phyloP scores from a whole-genome alignment of 2,113 vertebrate genomes.

The Lepus americanus region DNA sequence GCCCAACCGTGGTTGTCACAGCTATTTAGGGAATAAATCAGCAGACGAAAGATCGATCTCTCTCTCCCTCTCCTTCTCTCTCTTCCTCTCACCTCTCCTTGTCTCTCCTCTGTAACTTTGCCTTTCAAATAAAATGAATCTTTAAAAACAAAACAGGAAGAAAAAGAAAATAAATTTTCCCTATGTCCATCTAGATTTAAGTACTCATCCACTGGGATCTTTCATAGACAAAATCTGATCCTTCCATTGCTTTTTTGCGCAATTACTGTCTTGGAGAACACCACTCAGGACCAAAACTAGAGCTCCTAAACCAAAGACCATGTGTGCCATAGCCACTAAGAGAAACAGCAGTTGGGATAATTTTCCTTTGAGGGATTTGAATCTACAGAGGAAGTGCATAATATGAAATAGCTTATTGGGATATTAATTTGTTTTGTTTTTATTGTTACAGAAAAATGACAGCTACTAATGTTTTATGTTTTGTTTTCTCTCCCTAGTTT shows the following conservation, averaged over 20 bases:
- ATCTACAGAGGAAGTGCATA: conserved; percentile 21
- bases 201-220: not conserved
- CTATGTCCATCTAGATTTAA: not conserved
- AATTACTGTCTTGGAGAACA: not conserved
- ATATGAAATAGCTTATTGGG: not conserved
- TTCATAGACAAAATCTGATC: not conserved
- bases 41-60: no score
- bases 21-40: no score
- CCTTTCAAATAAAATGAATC: no score
- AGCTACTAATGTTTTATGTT: not conserved
- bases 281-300: not conserved
- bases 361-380: not conserved
- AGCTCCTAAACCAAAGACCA: not conserved
- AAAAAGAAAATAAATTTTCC: not conserved
- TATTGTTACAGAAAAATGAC: conserved; percentile 2
- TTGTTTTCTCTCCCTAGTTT: conserved; percentile 7
- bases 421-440: conserved; percentile 34
- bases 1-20: no score
- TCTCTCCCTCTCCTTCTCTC: no score
- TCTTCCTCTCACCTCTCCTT: no score
- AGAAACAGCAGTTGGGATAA: not conserved
- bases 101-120: no score
- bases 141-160: no score
- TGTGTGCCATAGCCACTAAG: not conserved
- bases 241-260: not conserved